These are phyloP conservation scores for Oscheius sp. DNA, from an alignment of 2,888 invertebrate species.

Conservation along the genomic window DNA sequence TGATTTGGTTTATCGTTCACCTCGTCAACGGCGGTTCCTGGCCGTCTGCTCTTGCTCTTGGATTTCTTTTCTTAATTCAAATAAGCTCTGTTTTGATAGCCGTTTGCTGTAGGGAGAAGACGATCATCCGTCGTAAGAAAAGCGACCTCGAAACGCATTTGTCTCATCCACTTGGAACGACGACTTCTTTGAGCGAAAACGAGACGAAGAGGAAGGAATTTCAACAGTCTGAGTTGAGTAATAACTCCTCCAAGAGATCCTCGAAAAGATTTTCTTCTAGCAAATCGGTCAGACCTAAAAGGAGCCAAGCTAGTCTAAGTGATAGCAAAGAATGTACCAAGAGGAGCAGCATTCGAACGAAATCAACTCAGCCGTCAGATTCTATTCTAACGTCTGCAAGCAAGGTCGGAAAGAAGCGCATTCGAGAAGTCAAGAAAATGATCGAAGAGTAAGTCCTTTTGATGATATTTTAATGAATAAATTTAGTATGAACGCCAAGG, in stretches of 20 bases:
- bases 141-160: constrained; percentile 20
- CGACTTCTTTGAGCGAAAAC: not conserved
- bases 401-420: not conserved
- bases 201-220: not conserved
- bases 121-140: not conserved
- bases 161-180: not conserved
- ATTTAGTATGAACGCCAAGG: not conserved
- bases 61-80: not conserved
- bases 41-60: not conserved
- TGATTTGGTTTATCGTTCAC: not conserved
- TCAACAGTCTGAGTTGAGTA: not conserved
- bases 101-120: not conserved
- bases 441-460: not conserved
- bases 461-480: not conserved
- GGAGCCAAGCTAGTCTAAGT: too few species aligned
- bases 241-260: not conserved
- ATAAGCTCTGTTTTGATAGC: not conserved
- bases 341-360: too few species aligned
- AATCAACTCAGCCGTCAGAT: too few species aligned
- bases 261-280: too few species aligned
- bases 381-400: not conserved
- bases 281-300: too few species aligned
- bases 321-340: too few species aligned
- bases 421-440: constrained; percentile 6
- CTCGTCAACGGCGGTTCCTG: not conserved